A percentile compares a stretch with the other conserved stretches of the same genome.
phyloP scores from a whole-genome alignment of 2,113 vertebrate genomes.

The Carassius carassius region DNA sequence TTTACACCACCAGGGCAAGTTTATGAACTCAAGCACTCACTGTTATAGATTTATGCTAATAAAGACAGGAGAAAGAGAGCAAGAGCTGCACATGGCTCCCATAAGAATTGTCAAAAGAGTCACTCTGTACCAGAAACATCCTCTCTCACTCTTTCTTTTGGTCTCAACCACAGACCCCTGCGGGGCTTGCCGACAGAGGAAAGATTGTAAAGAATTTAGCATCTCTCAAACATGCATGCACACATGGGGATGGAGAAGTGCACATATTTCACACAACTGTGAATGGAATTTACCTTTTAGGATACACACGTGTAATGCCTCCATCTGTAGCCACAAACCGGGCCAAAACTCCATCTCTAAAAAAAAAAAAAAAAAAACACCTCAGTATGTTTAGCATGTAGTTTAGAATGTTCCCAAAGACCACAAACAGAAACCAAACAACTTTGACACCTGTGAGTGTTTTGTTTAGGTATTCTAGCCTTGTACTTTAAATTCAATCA shows the following conservation, averaged over 20 bases:
- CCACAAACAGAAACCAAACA: not conserved
- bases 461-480: not conserved
- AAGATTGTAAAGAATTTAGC: slow-evolving; percentile 30
- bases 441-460: not conserved
- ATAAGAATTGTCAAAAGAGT: slow-evolving; percentile 30
- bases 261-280: slow-evolving; percentile 1
- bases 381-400: not conserved
- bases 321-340: slow-evolving; percentile 96
- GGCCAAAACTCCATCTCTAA: slow-evolving; percentile 86
- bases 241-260: not conserved
- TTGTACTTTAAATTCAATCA: not conserved
- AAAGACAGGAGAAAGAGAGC: not conserved
- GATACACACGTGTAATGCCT: slow-evolving; percentile 94
- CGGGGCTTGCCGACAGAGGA: slow-evolving; percentile 17
- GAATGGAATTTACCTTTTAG: slow-evolving; percentile 82
- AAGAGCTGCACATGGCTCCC: slow-evolving; percentile 36
- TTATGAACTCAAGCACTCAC: slow-evolving; percentile 34
- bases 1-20: slow-evolving; percentile 27
- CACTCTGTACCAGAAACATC: slow-evolving; percentile 18
- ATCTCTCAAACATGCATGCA: slow-evolving; percentile 17
- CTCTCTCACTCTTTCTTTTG: not conserved
- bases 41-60: slow-evolving; percentile 46
- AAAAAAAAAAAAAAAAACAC: not conserved
- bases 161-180: slow-evolving; percentile 13
- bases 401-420: not conserved